Evolutionary conservation across 2,888 invertebrate species (phyloP).

Genomic region (Drosophila anomalipes): DNA sequence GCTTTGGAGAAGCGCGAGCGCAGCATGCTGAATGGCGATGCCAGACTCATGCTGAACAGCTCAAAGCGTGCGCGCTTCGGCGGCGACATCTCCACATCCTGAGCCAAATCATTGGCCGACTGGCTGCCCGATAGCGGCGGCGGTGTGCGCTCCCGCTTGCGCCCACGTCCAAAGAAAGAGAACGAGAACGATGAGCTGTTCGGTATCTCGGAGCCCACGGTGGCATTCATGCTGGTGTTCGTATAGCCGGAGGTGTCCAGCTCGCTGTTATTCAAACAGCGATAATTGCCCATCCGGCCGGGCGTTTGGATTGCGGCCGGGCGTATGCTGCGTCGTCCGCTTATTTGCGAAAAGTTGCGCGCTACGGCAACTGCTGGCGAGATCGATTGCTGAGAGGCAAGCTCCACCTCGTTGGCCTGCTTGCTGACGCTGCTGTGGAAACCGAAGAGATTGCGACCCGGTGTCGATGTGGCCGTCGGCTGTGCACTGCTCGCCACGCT

Average conservation of each 20-base stretch:
- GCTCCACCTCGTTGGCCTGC: constrained; percentile 67
- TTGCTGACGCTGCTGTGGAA: constrained; percentile 61
- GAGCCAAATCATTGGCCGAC: constrained; percentile 73
- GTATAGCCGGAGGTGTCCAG: constrained; percentile 80
- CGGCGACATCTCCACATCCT: constrained; percentile 79
- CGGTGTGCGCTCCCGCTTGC: constrained; percentile 83
- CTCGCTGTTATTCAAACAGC: constrained; percentile 79
- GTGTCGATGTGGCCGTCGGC: constrained; percentile 81
- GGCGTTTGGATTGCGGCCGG: constrained; percentile 71
- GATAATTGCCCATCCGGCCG: constrained; percentile 76
- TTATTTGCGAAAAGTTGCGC: constrained; percentile 78
- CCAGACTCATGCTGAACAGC: constrained; percentile 75
- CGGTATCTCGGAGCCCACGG: constrained; percentile 84
- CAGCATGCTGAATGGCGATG: constrained; percentile 83
- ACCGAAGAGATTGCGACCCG: constrained; percentile 76
- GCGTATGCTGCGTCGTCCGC: constrained; percentile 83
- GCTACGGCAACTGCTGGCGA: constrained; percentile 66
- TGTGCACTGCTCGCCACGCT: constrained; percentile 10
- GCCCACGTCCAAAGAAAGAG: constrained; percentile 82
- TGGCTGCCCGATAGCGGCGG: constrained; percentile 59
- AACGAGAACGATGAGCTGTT: constrained; percentile 82
- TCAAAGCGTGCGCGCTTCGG: constrained; percentile 84
- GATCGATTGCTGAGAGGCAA: constrained; percentile 50
- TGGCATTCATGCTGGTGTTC: constrained; percentile 84
- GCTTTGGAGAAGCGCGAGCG: constrained; percentile 82